These are phyloP conservation scores for Agriopis aurantiaria DNA, from an alignment of 2,888 invertebrate genomes.

Conservation along the genomic window DNA sequence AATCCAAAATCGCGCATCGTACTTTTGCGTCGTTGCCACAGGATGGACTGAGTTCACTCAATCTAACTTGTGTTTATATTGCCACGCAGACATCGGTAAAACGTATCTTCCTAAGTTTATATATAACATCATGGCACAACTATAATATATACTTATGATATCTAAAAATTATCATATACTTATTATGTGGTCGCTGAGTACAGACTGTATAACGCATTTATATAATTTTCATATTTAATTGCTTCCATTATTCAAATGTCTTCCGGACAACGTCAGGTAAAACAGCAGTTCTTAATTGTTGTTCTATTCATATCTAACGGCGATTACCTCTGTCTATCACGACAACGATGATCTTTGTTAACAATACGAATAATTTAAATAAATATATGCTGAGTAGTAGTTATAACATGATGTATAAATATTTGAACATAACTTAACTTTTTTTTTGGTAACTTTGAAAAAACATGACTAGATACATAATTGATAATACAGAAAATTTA, in stretches of 20 bases:
- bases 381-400: slow-evolving; percentile 34
- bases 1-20: too few relatives aligned
- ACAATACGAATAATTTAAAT: slow-evolving; percentile 18
- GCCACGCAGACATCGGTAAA: too few relatives aligned
- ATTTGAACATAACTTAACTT: not conserved
- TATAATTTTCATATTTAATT: slow-evolving; percentile 49
- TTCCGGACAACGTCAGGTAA: slow-evolving; percentile 59
- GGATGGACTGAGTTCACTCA: too few relatives aligned
- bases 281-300: slow-evolving; percentile 41
- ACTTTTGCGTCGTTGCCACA: too few relatives aligned
- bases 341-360: slow-evolving; percentile 13
- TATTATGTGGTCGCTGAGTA: too few relatives aligned
- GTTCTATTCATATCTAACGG: slow-evolving; percentile 38
- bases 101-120: too few relatives aligned
- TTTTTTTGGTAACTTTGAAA: not conserved
- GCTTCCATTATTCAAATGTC: slow-evolving; percentile 59
- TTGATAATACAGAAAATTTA: not conserved
- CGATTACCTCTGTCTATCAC: slow-evolving; percentile 26
- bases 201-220: not conserved
- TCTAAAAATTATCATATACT: too few relatives aligned
- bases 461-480: not conserved
- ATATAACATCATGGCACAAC: too few relatives aligned
- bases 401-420: slow-evolving; percentile 6
- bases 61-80: too few relatives aligned
- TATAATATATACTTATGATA: too few relatives aligned